Conservation (phyloP, 2,113 vertebrate genomes). For the Nothobranchius furzeri region DNA sequence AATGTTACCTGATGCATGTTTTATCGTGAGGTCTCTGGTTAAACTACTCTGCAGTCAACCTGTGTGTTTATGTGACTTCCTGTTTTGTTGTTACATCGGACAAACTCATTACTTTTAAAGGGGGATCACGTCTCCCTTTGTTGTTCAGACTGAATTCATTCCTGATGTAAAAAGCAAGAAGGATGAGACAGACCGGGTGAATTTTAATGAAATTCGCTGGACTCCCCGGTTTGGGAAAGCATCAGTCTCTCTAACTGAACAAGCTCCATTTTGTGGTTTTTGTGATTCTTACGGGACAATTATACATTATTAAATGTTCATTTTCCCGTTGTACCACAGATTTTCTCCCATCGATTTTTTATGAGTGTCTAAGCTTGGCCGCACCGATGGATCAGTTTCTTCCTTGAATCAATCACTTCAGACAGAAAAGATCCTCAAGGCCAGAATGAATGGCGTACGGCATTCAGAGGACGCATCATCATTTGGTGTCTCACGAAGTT, state of each 20-base stretch:
- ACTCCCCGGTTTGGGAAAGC: not conserved
- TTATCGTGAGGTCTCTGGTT: not conserved
- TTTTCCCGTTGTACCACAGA: constrained; percentile 43
- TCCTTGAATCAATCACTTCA: constrained; percentile 52
- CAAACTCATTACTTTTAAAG: too few relatives aligned
- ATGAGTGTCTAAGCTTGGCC: constrained; percentile 38
- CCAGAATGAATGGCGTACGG: constrained; percentile 44
- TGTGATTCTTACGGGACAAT: constrained; percentile 43
- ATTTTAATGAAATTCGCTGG: not conserved
- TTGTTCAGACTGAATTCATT: too few relatives aligned
- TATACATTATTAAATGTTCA: constrained; percentile 59
- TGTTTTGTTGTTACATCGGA: too few relatives aligned
- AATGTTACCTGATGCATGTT: constrained; percentile 22
- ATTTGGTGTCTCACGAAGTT: constrained; percentile 32
- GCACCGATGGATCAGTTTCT: constrained; percentile 38
- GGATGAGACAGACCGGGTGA: not conserved
- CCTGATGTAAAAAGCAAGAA: not conserved
- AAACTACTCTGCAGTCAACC: not conserved
- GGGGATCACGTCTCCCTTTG: too few relatives aligned
- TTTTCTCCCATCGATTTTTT: constrained; percentile 39
- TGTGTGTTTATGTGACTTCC: too few relatives aligned
- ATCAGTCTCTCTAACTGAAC: constrained; percentile 7
- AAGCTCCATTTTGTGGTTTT: constrained; percentile 26
- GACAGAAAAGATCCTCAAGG: constrained; percentile 59
- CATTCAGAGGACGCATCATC: constrained; percentile 29